A percentile compares a stretch with the other conserved stretches of the same genome.
Conservation (phyloP, 2,113 vertebrate genomes). For the Apistogramma diplotaenia region DNA sequence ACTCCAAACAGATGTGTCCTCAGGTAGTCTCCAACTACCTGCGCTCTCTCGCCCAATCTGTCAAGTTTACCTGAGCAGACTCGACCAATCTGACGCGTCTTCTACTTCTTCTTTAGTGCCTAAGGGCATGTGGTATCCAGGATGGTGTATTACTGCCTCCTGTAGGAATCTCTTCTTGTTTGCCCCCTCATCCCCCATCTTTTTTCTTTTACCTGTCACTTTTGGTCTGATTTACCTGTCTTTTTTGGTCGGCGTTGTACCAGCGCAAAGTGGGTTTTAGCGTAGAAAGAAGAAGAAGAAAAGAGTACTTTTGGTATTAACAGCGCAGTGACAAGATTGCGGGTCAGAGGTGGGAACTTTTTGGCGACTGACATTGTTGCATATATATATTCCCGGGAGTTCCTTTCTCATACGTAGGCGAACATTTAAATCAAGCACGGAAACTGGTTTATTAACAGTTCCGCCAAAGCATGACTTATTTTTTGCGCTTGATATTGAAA, state of each 20-base stretch:
- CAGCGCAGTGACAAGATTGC: neutral
- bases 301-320: neutral
- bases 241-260: too few species aligned
- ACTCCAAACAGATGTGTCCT: constrained; percentile 11
- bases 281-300: neutral
- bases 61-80: neutral
- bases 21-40: constrained; percentile 52
- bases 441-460: neutral
- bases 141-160: too few species aligned
- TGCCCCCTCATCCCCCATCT: too few species aligned
- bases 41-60: constrained; percentile 70
- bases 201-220: neutral
- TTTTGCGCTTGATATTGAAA: neutral
- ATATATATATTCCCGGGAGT: neutral
- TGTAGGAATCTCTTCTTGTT: too few species aligned
- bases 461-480: neutral
- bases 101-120: too few species aligned
- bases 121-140: too few species aligned
- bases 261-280: too few species aligned
- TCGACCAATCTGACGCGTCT: neutral
- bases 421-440: neutral
- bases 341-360: neutral
- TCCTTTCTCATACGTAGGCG: neutral
- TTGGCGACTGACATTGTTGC: neutral
- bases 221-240: neutral